Evolutionary conservation across 2,797 vertebrate genomes (phyloP).

Genomic region (Spondyliosoma cantharus): DNA sequence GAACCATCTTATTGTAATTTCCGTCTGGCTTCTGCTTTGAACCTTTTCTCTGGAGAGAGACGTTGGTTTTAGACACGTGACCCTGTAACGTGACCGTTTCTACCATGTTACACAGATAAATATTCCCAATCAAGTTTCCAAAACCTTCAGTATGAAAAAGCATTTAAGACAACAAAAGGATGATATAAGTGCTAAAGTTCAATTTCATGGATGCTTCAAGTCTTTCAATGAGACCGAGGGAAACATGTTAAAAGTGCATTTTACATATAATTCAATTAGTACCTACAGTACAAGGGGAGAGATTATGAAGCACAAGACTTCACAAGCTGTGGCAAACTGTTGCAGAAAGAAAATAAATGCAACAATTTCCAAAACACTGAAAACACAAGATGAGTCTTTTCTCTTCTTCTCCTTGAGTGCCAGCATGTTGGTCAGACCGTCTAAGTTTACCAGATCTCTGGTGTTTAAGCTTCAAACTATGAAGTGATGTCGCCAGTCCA

Average conservation of each 20-base stretch:
- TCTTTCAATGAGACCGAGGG: conserved; percentile 75
- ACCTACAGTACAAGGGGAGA: conserved; percentile 65
- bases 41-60: conserved; percentile 39
- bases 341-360: conserved; percentile 58
- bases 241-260: conserved; percentile 86
- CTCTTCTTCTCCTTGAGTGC: conserved; percentile 59
- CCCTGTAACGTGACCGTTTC: conserved; percentile 55
- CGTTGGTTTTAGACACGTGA: conserved; percentile 48
- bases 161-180: conserved; percentile 75
- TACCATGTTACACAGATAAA: conserved; percentile 49
- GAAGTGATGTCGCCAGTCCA: conserved; percentile 29
- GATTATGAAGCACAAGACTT: conserved; percentile 47
- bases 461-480: conserved; percentile 39
- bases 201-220: conserved; percentile 78
- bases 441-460: conserved; percentile 48
- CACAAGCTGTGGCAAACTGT: conserved; percentile 47
- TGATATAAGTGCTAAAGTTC: conserved; percentile 84
- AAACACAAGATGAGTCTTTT: conserved; percentile 70
- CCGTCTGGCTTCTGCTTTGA: conserved; percentile 55
- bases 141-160: conserved; percentile 64
- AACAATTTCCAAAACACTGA: conserved; percentile 72
- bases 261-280: conserved; percentile 71
- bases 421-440: conserved; percentile 60
- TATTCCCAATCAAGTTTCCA: conserved; percentile 65
- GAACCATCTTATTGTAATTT: conserved; percentile 61